These are phyloP conservation scores for Chymomyza procnemis DNA, from an alignment of 2,888 invertebrate species.

Conservation along the genomic window DNA sequence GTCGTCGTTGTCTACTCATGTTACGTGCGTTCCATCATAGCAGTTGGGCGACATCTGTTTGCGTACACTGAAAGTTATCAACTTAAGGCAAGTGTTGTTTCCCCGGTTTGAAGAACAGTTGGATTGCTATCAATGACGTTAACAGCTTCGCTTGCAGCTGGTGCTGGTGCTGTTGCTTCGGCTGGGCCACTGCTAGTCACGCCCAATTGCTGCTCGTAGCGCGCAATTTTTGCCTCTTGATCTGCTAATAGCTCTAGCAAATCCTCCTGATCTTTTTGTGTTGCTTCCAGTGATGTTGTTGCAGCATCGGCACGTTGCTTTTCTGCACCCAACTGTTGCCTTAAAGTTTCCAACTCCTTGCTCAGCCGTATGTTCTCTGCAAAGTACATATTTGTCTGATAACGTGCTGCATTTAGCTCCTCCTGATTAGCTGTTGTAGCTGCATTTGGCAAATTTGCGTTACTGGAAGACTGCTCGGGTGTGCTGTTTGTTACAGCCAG, in stretches of 20 bases:
- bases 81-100: not conserved
- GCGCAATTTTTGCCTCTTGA: conserved; percentile 86
- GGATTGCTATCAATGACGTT: not conserved
- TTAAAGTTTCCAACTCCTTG: conserved; percentile 71
- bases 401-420: conserved; percentile 63
- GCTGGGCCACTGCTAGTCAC: not conserved
- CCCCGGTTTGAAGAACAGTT: not conserved
- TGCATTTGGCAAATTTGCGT: not conserved
- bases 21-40: not conserved
- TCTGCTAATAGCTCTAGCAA: conserved; percentile 92
- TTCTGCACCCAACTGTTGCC: conserved; percentile 61
- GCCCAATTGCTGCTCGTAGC: conserved; percentile 82
- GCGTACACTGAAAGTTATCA: conserved; percentile 30
- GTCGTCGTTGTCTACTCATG: not conserved
- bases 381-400: conserved; percentile 73
- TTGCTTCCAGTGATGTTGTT: conserved; percentile 81
- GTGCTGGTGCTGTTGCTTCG: conserved; percentile 30
- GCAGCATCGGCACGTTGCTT: conserved; percentile 62
- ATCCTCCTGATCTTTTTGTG: conserved; percentile 95
- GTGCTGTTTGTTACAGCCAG: conserved; percentile 75
- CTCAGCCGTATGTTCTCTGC: conserved; percentile 76
- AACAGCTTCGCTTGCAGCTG: not conserved
- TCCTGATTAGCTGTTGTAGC: conserved; percentile 32
- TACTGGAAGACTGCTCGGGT: conserved; percentile 37
- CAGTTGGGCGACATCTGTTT: not conserved